These are phyloP conservation scores for Mobula birostris DNA, from an alignment of 2,113 vertebrate genomes.

Conservation along the genomic window DNA sequence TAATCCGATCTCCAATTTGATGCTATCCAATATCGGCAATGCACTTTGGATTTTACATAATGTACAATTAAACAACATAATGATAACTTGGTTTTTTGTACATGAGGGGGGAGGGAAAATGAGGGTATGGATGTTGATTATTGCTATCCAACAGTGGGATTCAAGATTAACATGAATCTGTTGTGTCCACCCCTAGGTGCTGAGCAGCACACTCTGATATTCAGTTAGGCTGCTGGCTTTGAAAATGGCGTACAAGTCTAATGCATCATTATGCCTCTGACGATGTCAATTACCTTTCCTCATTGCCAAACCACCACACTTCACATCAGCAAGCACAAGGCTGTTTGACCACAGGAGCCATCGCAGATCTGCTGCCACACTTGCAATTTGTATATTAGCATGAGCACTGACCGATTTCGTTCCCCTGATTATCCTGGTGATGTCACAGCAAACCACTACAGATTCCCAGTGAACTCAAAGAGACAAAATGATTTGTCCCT, in stretches of 20 bases:
- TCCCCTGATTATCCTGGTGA: background rate
- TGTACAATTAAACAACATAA: background rate
- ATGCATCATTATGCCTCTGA: background rate
- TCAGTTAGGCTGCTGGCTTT: background rate
- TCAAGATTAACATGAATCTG: background rate
- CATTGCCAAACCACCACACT: background rate
- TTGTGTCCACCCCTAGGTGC: background rate
- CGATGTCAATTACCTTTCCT: background rate
- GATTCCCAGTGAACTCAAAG: no score
- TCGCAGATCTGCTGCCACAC: background rate
- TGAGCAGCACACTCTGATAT: background rate
- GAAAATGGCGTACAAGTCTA: background rate
- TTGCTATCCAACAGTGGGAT: background rate
- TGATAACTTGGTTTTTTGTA: background rate
- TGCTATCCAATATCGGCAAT: background rate
- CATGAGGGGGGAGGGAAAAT: background rate
- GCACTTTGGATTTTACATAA: background rate
- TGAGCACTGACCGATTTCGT: background rate
- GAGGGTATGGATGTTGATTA: background rate
- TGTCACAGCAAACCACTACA: background rate
- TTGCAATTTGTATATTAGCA: background rate
- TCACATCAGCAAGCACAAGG: background rate
- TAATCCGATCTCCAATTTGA: background rate
- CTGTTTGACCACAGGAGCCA: background rate
- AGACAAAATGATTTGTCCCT: no score